Conservation (phyloP, 2,888 invertebrate genomes). For the Cheilosia vernalis region DNA sequence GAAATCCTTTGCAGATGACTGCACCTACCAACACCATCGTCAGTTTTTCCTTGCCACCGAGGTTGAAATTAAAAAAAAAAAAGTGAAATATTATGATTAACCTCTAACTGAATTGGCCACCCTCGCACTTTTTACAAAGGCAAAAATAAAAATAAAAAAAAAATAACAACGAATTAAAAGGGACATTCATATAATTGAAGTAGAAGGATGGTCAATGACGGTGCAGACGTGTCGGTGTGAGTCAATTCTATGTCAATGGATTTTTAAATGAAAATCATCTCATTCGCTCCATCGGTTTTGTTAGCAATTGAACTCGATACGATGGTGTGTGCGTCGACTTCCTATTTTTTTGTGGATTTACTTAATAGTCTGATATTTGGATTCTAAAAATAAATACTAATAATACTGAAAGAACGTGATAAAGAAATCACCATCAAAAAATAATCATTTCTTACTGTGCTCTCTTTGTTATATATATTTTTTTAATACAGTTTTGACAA, state of each 20-base stretch:
- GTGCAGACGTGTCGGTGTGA: not conserved
- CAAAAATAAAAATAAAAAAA: slow-evolving; percentile 29
- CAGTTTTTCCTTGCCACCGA: slow-evolving; percentile 18
- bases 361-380: not conserved
- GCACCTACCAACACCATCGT: slow-evolving; percentile 49
- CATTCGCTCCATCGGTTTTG: slow-evolving; percentile 17
- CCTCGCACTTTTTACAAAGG: slow-evolving; percentile 52
- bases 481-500: too few relatives aligned
- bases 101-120: slow-evolving; percentile 62
- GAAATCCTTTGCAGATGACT: slow-evolving; percentile 66
- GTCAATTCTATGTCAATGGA: slow-evolving; percentile 27
- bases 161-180: slow-evolving; percentile 54
- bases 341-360: slow-evolving; percentile 16
- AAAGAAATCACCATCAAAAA: not conserved
- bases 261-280: slow-evolving; percentile 35
- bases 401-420: not conserved
- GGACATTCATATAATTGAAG: slow-evolving; percentile 66
- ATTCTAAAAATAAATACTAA: not conserved
- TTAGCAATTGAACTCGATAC: not conserved
- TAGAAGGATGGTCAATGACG: slow-evolving; percentile 48
- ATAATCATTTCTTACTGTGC: not conserved
- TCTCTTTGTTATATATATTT: too few relatives aligned
- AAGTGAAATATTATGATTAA: slow-evolving; percentile 71
- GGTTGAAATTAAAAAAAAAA: slow-evolving; percentile 58
- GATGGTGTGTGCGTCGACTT: not conserved